Percentiles rank a stretch among this genome's conserved stretches.
Evolutionary conservation across 2,797 vertebrate species (phyloP).

Genomic region (Oceanodroma leucorhoa): DNA sequence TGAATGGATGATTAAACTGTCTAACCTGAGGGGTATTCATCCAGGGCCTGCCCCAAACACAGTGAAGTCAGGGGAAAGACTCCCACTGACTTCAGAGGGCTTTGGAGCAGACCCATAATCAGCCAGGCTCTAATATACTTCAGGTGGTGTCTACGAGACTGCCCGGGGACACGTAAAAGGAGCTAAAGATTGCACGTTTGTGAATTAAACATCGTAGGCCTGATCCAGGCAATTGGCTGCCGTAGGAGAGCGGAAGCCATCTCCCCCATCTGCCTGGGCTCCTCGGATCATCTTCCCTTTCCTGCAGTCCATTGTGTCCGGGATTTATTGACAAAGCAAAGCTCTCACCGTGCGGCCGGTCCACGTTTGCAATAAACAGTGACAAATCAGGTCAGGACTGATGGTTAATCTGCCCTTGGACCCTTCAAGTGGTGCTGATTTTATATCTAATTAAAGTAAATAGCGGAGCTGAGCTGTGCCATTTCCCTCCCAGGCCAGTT

Average conservation of each 20-base stretch:
- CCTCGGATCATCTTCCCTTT: neutral
- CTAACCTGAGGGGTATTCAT: slow-evolving; percentile 59
- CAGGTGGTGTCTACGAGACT: neutral
- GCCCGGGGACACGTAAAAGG: neutral
- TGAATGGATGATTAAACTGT: slow-evolving; percentile 64
- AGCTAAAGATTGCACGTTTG: neutral
- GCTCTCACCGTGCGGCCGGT: fast-evolving
- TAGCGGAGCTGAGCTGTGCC: neutral
- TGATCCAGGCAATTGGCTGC: slow-evolving; percentile 18
- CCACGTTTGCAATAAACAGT: neutral
- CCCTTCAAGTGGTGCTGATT: neutral
- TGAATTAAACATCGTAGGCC: neutral
- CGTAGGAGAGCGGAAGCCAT: neutral
- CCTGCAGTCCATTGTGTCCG: neutral
- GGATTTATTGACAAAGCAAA: slow-evolving; percentile 39
- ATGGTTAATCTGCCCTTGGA: neutral
- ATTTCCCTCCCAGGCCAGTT: neutral
- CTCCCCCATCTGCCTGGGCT: fast-evolving
- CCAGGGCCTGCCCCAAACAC: slow-evolving; percentile 47
- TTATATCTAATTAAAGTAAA: neutral
- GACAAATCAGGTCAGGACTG: neutral
- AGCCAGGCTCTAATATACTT: slow-evolving; percentile 31
- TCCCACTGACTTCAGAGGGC: slow-evolving; percentile 61
- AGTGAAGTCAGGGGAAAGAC: slow-evolving; percentile 51
- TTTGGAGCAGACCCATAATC: slow-evolving; percentile 49